Conservation (phyloP, 2,888 invertebrate species). For the Anoplius nigerrimus region DNA sequence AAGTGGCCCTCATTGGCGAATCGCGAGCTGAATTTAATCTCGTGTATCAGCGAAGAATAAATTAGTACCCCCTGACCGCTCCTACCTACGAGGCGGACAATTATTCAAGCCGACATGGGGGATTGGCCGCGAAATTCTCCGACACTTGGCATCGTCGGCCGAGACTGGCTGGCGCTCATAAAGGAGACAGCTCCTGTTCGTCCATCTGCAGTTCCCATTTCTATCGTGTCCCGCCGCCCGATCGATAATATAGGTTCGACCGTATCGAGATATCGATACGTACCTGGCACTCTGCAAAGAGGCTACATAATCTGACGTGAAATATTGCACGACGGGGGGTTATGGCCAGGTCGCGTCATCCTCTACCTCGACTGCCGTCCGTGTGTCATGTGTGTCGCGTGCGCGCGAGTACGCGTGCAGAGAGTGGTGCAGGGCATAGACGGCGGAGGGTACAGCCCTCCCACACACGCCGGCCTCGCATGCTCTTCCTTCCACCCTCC, state of each 20-base stretch:
- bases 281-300: constrained; percentile 45
- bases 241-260: constrained; percentile 22
- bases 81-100: no score
- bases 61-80: no score
- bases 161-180: constrained; percentile 13
- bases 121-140: neutral
- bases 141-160: neutral
- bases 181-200: constrained; percentile 25
- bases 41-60: no score
- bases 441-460: neutral
- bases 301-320: constrained; percentile 58
- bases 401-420: neutral
- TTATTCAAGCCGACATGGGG: no score
- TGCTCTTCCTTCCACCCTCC: no score
- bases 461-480: neutral
- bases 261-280: constrained; percentile 43
- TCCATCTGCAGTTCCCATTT: constrained; percentile 45
- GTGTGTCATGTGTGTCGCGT: neutral
- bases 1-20: no score
- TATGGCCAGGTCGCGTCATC: constrained; percentile 7
- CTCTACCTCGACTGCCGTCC: neutral
- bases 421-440: no score
- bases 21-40: no score
- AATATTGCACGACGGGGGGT: constrained; percentile 46
- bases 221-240: constrained; percentile 20